Conservation (phyloP, 2,888 invertebrate species). For the Encarsia formosa region DNA sequence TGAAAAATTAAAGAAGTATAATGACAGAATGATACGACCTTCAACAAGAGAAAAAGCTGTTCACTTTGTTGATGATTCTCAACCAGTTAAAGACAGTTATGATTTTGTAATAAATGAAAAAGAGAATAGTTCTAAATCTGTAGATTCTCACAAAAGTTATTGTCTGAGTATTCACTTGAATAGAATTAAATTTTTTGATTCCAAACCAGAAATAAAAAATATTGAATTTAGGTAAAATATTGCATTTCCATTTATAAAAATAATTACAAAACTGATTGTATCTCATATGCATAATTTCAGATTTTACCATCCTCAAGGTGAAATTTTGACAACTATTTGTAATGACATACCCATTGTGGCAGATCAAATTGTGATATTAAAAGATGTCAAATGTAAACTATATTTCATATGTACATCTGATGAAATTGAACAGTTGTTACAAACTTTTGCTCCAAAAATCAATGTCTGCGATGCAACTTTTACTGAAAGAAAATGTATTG, state of each 20-base stretch:
- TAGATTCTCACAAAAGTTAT: slow-evolving; percentile 41
- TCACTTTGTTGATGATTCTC: slow-evolving; percentile 9
- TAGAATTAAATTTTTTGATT: slow-evolving; percentile 35
- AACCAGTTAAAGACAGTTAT: too few species aligned
- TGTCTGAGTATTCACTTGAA: slow-evolving; percentile 39
- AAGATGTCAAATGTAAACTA: slow-evolving; percentile 44
- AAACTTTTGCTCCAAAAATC: slow-evolving; percentile 44
- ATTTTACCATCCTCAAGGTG: slow-evolving; percentile 47
- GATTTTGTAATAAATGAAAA: background rate
- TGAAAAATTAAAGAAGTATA: too few species aligned
- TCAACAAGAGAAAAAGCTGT: slow-evolving; percentile 7
- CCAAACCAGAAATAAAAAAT: slow-evolving; percentile 32
- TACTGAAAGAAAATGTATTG: slow-evolving; percentile 33
- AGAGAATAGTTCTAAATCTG: slow-evolving; percentile 28
- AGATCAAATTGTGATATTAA: slow-evolving; percentile 37
- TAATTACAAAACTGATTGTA: background rate
- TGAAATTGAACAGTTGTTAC: slow-evolving; percentile 42
- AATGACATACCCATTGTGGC: slow-evolving; percentile 27
- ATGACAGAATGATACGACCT: background rate
- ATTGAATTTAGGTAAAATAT: slow-evolving; percentile 44
- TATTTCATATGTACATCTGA: slow-evolving; percentile 43
- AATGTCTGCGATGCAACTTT: slow-evolving; percentile 39
- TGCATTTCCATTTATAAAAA: background rate
- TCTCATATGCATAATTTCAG: slow-evolving; percentile 29
- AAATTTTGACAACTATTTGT: slow-evolving; percentile 38